phyloP scores from a whole-genome alignment of 1,140 invertebrate species.

The Bombus fervidus region DNA sequence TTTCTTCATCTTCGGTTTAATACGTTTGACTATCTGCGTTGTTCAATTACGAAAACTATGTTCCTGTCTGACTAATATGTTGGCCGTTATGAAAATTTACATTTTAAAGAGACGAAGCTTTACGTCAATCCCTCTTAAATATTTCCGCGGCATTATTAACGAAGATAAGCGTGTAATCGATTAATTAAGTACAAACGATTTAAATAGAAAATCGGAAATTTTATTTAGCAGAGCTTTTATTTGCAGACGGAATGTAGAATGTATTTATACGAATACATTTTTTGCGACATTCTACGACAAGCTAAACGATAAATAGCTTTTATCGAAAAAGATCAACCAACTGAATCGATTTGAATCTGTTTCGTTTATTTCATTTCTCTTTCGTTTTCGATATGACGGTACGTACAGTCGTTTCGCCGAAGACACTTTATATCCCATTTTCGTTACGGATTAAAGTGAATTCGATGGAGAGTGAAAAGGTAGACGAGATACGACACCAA shows the following conservation, averaged over 20 bases:
- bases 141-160: too few relatives aligned
- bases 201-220: neutral
- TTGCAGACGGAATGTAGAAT: neutral
- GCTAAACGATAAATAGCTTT: neutral
- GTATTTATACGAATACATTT: neutral
- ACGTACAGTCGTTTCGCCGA: neutral
- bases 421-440: constrained; percentile 9
- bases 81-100: too few relatives aligned
- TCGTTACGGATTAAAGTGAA: constrained; percentile 21
- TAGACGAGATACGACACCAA: constrained; percentile 1
- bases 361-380: neutral
- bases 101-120: too few relatives aligned
- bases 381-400: too few relatives aligned
- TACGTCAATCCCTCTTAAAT: too few relatives aligned
- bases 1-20: neutral
- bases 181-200: neutral
- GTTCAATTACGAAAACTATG: neutral
- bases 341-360: neutral
- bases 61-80: neutral
- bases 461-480: constrained; percentile 14
- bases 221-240: neutral
- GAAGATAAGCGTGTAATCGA: too few relatives aligned
- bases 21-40: neutral
- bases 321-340: neutral
- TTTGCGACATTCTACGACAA: neutral